Evolutionary conservation across 2,113 vertebrate genomes (phyloP).

Genomic region (Octodon degus): DNA sequence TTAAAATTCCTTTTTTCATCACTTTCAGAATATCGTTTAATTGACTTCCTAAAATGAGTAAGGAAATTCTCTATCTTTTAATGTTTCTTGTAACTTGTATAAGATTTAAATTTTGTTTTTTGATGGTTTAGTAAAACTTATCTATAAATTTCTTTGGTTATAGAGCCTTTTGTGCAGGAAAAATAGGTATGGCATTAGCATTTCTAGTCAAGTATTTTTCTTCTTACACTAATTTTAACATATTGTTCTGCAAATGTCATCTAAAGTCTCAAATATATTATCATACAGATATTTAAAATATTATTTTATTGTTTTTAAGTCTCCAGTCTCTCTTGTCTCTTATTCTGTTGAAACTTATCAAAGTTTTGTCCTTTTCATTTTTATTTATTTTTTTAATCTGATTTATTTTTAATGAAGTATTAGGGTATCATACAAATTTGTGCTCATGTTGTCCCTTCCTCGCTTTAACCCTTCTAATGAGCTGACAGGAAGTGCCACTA

Average conservation of each 20-base stretch:
- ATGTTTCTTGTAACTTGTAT: slow-evolving; percentile 24
- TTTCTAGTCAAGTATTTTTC: slow-evolving; percentile 40
- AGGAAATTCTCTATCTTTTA: neutral
- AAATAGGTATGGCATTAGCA: neutral
- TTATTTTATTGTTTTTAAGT: neutral
- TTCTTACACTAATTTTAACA: slow-evolving; percentile 35
- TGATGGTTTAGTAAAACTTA: neutral
- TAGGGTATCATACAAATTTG: no score
- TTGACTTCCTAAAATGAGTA: neutral
- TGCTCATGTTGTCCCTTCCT: no score
- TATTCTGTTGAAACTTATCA: neutral
- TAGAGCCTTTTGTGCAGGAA: neutral
- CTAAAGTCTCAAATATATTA: slow-evolving; percentile 11
- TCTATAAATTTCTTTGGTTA: neutral
- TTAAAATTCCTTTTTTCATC: slow-evolving; percentile 12
- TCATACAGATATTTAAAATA: neutral
- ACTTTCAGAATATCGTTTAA: slow-evolving; percentile 2
- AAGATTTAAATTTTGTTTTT: neutral
- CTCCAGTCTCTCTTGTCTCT: neutral
- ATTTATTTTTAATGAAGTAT: no score
- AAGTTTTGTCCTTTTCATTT: neutral
- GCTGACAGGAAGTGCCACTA: no score
- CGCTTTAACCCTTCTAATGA: no score
- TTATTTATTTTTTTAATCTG: neutral
- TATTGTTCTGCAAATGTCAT: neutral